Base-by-base conservation (phyloP, 2,888 invertebrate genomes). In the Teleogryllus oceanicus region DNA sequence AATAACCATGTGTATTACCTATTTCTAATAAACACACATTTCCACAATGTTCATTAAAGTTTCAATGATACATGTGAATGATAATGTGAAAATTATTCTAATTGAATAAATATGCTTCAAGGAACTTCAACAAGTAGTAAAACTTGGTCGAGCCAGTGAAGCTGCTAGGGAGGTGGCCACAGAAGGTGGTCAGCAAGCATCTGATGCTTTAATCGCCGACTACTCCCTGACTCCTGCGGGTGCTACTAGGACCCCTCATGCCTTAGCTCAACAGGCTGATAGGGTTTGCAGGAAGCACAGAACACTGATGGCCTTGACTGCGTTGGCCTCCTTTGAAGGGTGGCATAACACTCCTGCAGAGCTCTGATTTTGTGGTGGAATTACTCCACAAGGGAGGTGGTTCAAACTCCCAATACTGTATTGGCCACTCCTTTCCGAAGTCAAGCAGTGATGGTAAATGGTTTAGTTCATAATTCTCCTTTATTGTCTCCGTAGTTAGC, bases 271-370 rank as follows among this genome's bases (percentile, higher is more conserved):
- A 5, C 92, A 92, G 80, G 94, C 94, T 16, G 97, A 98, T 87
- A 89, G 92, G 83, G 92, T 82, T 90, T 95, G 82, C 93, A 98
- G 92, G 99, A 99, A 88, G 99, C 99, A 0, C 98, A 99, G 87
- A 99, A 99, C 86, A 95, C n/a, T 99, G 85, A 97, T 99, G 96
- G 98, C 99, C 0, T 89, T 99, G 24, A 96, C 97, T 98, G 99
- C 87, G 97, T 98, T 2, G 99, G 99, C 85, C 99, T 0, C 99
- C 99, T 0, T 88, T 99, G 21, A 98, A 98, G 87, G 95, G 86
- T 85, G 99, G 99, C 86, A 96, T 49, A 99, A 99, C 87, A 98
- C 98, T 0, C 0, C 89, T 99, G 10, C 93, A 94, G 81, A 94
- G 96, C 85, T 92, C 94, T 0, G 97, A 98, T 87, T 97, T 98